Evolutionary conservation across 2,113 vertebrate species (phyloP).

Genomic region (Gobiocypris rarus): DNA sequence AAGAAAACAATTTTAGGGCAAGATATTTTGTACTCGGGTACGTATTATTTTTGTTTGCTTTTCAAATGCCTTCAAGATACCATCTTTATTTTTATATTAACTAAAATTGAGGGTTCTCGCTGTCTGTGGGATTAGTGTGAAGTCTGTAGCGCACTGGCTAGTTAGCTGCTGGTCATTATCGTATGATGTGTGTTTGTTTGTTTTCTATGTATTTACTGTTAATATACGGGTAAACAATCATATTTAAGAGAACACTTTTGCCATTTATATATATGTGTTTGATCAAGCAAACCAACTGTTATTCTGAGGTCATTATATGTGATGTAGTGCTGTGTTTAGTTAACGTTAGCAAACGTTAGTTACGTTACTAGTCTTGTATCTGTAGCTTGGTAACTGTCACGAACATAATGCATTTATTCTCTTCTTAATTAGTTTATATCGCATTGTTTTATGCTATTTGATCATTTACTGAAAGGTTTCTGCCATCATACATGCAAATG

Average conservation of each 20-base stretch:
- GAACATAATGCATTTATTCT: neutral
- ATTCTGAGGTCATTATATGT: neutral
- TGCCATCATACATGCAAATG: neutral
- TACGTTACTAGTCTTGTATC: neutral
- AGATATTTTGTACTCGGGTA: neutral
- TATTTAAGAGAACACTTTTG: neutral
- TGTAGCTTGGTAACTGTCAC: neutral
- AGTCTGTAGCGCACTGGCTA: slow-evolving; percentile 6
- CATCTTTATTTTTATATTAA: too few relatives aligned
- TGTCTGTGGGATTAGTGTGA: neutral
- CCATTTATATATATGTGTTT: neutral
- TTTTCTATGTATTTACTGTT: neutral
- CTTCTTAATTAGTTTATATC: neutral
- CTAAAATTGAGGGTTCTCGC: too few relatives aligned
- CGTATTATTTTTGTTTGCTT: neutral
- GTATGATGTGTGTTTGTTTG: slow-evolving; percentile 21
- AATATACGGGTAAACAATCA: neutral
- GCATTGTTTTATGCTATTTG: neutral
- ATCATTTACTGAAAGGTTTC: neutral
- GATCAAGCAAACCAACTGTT: neutral
- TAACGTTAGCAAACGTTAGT: too few relatives aligned
- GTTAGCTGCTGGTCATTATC: slow-evolving; percentile 9
- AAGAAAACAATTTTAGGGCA: slow-evolving; percentile 26
- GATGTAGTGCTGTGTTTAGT: neutral
- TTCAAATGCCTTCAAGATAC: neutral